Evolutionary conservation across 2,888 invertebrate genomes (phyloP).

Genomic region (Coleophora flavipennella): DNA sequence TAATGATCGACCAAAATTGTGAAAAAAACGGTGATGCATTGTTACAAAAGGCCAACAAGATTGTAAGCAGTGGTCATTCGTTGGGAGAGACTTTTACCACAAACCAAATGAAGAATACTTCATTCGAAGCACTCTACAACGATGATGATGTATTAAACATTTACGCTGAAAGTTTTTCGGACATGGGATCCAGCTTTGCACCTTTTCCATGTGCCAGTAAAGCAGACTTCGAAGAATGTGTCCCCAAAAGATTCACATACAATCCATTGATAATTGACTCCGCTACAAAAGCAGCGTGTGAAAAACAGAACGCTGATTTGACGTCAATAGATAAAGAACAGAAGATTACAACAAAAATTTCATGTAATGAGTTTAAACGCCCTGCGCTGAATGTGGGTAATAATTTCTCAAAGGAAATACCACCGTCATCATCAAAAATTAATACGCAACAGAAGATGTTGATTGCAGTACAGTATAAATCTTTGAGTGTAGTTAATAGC

Average conservation of each 20-base stretch:
- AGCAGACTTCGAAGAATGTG: slow-evolving; percentile 29
- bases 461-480: slow-evolving; percentile 15
- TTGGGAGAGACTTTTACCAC: neutral
- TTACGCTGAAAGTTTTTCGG: slow-evolving; percentile 54
- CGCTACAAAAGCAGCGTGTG: slow-evolving; percentile 27
- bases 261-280: slow-evolving; percentile 36
- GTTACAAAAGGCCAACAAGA: too few relatives aligned
- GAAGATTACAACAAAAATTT: neutral
- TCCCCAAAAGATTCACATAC: slow-evolving; percentile 32
- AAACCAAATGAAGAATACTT: slow-evolving; percentile 9
- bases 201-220: slow-evolving; percentile 4
- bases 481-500: slow-evolving; percentile 16
- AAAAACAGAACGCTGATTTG: slow-evolving; percentile 48
- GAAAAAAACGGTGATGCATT: neutral
- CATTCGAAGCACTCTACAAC: slow-evolving; percentile 18
- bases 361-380: too few relatives aligned
- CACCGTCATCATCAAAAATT: neutral
- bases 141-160: slow-evolving; percentile 52
- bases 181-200: slow-evolving; percentile 32
- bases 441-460: slow-evolving; percentile 10
- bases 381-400: too few relatives aligned
- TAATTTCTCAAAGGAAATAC: too few relatives aligned
- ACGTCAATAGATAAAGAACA: slow-evolving; percentile 26
- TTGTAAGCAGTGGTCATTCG: too few relatives aligned
- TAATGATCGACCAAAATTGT: slow-evolving; percentile 4